Conservation (phyloP, 1,140 invertebrate genomes). For the Trialeurodes vaporariorum region DNA sequence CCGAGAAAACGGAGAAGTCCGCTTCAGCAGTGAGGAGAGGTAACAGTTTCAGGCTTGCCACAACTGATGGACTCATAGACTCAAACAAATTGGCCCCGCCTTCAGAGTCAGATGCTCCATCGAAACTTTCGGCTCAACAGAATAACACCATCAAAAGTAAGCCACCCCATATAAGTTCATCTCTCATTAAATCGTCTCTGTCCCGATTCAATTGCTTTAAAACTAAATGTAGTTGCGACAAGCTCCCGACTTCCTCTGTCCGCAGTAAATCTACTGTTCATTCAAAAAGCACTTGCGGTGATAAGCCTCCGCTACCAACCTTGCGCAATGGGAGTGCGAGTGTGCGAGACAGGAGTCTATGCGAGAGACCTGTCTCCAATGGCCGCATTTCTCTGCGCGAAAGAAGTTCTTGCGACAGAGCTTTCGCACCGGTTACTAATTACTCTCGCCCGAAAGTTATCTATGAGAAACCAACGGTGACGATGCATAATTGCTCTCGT, state of each 20-base stretch:
- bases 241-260: neutral
- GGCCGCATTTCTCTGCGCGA: neutral
- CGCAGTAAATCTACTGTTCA: neutral
- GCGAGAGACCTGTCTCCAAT: neutral
- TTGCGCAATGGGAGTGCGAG: too few relatives aligned
- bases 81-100: neutral
- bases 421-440: neutral
- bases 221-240: neutral
- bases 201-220: neutral
- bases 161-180: neutral
- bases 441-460: neutral
- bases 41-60: neutral
- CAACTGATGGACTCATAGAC: neutral
- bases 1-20: neutral
- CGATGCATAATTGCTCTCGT: neutral
- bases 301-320: neutral
- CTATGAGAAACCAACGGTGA: neutral
- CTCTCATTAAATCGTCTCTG: neutral
- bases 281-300: neutral
- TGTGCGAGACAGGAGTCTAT: neutral
- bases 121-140: neutral
- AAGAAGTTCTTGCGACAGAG: neutral
- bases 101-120: neutral
- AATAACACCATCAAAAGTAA: neutral
- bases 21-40: neutral